These are phyloP conservation scores for Streptopelia turtur DNA, from an alignment of 2,797 vertebrate species.

Conservation along the genomic window DNA sequence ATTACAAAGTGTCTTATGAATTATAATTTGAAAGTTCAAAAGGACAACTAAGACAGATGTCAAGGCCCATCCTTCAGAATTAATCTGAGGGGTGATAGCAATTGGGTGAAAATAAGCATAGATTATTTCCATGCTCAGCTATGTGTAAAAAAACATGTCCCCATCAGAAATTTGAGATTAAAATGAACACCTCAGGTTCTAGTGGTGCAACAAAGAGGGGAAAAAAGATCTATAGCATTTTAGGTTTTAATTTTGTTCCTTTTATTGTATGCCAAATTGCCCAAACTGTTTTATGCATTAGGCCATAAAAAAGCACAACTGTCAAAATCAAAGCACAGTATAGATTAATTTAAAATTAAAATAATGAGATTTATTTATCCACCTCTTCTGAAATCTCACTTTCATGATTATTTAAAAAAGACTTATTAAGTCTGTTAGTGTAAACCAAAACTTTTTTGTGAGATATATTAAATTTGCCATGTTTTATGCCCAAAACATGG, in stretches of 20 bases:
- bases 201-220: constrained; percentile 25
- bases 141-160: constrained; percentile 39
- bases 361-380: constrained; percentile 13
- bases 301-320: constrained; percentile 27
- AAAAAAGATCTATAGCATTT: constrained; percentile 22
- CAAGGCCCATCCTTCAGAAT: not conserved
- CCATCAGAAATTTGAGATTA: constrained; percentile 36
- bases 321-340: constrained; percentile 21
- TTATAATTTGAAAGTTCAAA: not conserved
- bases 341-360: not conserved
- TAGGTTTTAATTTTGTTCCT: constrained; percentile 47
- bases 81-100: not conserved
- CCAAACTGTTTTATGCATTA: not conserved
- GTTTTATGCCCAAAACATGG: not conserved
- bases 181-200: constrained; percentile 35
- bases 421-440: not conserved
- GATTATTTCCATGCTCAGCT: not conserved
- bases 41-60: not conserved
- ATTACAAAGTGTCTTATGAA: not conserved
- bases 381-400: not conserved
- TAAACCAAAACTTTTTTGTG: not conserved
- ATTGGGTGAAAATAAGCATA: not conserved
- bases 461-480: constrained; percentile 8
- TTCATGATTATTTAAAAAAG: constrained; percentile 8
- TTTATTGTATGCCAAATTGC: constrained; percentile 31